Evolutionary conservation across 2,797 vertebrate species (phyloP), one percentile per base, ranked within the genome.

Genomic region (Tiaroga cobitis): DNA sequence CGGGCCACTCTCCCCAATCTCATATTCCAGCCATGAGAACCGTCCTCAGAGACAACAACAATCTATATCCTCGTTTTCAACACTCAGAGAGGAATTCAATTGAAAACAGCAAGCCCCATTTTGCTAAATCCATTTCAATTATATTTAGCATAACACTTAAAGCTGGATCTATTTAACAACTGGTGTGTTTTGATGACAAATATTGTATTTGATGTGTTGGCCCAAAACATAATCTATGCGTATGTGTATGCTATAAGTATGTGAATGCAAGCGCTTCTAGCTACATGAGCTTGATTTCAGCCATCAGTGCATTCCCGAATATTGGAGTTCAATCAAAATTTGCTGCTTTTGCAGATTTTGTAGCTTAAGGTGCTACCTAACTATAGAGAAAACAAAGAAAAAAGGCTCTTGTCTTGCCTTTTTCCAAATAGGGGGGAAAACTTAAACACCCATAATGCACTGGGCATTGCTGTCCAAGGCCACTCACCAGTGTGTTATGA

Each of bases 21-120:
- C 81, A 75, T 80, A 84, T 81, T 92, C 93, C 89, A 90, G 88
- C 90, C 89, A 90, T 90, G 82, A 88, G 83, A 89, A 82, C 74
- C 9, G 13, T 87, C 83, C 59, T 65, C 65, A 76, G 80, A 78
- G 86, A 72, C 68, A 79, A 83, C 49, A 90, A 81, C 83, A 84
- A 87, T 87, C 82, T 70, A 84, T 84, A 87, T 76, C 69, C 82
- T 81, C 82, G 74, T 76, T 69, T 81, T 81, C 86, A 67, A 46
- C 63, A 85, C 80, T 87, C 68, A 65, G 9, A 73, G 32, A 80
- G 24, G 67, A 80, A 65, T 80, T 80, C 77, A 84, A 70, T 37
- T 84, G 65, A 70, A 84, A 84, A 79, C 75, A 74, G 77, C 56
- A 49, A 72, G 83, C 21, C 68, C 41, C 2, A 21, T 73, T 85